A percentile compares a stretch with the other conserved stretches of the same genome.
phyloP scores from a whole-genome alignment of 2,113 vertebrate species.

The Gymnarchus niloticus region DNA sequence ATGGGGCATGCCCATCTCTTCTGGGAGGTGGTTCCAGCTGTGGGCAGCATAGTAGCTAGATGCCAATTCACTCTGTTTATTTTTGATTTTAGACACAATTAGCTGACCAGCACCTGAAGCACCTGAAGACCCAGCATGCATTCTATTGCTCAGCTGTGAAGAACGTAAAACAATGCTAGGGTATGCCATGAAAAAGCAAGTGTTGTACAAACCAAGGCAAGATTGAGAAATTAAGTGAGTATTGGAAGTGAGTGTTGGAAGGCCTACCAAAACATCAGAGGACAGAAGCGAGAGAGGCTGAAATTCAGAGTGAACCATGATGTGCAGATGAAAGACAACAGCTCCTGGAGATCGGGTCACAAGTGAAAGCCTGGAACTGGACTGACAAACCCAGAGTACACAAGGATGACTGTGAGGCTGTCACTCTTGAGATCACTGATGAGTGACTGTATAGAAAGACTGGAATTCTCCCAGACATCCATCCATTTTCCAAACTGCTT shows the following conservation, averaged over 20 bases:
- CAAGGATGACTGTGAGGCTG: neutral
- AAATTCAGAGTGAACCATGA: neutral
- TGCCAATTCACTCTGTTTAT: too few relatives aligned
- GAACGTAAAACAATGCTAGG: too few relatives aligned
- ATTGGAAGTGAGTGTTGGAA: neutral
- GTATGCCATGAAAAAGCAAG: too few relatives aligned
- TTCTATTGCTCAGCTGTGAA: too few relatives aligned
- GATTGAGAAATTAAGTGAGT: neutral
- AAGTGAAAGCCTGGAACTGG: neutral
- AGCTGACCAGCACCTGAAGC: too few relatives aligned
- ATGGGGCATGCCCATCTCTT: too few relatives aligned
- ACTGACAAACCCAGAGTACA: neutral
- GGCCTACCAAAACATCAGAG: neutral
- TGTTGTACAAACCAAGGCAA: too few relatives aligned
- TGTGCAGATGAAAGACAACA: neutral
- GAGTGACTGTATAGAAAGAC: neutral
- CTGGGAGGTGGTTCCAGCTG: too few relatives aligned
- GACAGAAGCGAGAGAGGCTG: neutral
- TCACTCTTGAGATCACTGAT: neutral
- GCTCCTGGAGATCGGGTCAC: neutral
- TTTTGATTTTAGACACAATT: too few relatives aligned
- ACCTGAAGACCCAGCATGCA: too few relatives aligned
- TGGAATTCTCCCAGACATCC: neutral
- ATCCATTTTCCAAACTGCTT: too few relatives aligned
- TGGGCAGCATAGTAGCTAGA: too few relatives aligned